Conservation (phyloP, 2,113 vertebrate species). For the Ariopsis seemanni region DNA sequence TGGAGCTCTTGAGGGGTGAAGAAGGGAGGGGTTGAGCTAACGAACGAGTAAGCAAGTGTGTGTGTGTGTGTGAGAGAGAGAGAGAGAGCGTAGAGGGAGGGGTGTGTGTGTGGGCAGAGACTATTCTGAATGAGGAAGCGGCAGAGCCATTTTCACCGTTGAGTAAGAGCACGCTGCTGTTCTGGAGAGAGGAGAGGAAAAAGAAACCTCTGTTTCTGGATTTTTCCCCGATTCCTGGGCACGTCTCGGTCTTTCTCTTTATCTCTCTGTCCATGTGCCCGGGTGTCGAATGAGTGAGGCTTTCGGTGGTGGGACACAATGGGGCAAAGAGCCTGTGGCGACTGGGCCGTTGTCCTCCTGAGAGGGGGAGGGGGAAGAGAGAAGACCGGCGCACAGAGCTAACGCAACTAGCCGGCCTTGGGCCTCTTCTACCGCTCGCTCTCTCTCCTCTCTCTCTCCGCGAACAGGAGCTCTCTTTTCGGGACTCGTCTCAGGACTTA, state of each 20-base stretch:
- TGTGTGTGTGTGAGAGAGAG: slow-evolving; percentile 62
- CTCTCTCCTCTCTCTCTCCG: slow-evolving; percentile 51
- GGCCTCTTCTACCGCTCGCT: slow-evolving; percentile 64
- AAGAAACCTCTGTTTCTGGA: slow-evolving; percentile 61
- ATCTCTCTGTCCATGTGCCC: slow-evolving; percentile 37
- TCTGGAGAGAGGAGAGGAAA: slow-evolving; percentile 50
- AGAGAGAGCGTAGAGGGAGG: slow-evolving; percentile 59
- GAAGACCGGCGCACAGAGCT: slow-evolving; percentile 77
- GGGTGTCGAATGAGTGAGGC: slow-evolving; percentile 61
- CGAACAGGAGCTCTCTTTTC: slow-evolving; percentile 17
- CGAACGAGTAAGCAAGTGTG: slow-evolving; percentile 53
- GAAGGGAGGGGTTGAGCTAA: slow-evolving; percentile 44
- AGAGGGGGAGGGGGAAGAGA: slow-evolving; percentile 79
- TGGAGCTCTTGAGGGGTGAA: slow-evolving; percentile 47
- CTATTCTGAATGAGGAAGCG: slow-evolving; percentile 77
- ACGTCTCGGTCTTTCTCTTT: slow-evolving; percentile 39
- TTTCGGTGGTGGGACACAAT: slow-evolving; percentile 72
- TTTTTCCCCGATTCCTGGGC: slow-evolving; percentile 18
- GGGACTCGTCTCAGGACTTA: slow-evolving; percentile 59
- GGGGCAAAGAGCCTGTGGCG: slow-evolving; percentile 75
- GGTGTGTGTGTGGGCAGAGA: slow-evolving; percentile 70
- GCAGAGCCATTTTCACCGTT: slow-evolving; percentile 80
- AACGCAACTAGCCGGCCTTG: slow-evolving; percentile 72
- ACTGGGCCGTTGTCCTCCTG: slow-evolving; percentile 77
- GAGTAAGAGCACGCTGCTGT: slow-evolving; percentile 74